Conservation (phyloP, 2,797 vertebrate species). For the Micrastur ruficollis region DNA sequence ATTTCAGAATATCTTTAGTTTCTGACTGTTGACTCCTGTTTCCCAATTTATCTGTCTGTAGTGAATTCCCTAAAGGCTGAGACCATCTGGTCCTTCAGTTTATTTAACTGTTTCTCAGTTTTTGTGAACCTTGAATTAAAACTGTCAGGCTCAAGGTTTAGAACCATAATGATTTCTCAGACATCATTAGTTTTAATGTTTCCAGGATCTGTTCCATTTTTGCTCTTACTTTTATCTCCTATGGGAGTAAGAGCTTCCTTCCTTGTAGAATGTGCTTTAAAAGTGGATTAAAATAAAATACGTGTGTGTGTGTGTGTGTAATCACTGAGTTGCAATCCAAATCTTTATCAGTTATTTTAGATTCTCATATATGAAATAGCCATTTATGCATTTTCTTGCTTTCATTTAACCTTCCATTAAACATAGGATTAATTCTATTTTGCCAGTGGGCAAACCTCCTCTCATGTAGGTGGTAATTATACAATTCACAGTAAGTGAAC, state of each 20-base stretch:
- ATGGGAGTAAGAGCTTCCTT: neutral
- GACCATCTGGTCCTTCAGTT: slow-evolving; percentile 61
- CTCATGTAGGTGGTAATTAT: neutral
- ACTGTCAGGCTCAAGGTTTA: slow-evolving; percentile 31
- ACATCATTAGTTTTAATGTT: slow-evolving; percentile 65
- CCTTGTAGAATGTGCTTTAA: slow-evolving; percentile 4
- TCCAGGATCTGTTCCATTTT: slow-evolving; percentile 49
- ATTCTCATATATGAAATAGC: neutral
- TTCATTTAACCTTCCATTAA: neutral
- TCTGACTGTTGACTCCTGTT: slow-evolving; percentile 38
- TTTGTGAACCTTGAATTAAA: slow-evolving; percentile 47
- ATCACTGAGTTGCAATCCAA: neutral
- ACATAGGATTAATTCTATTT: neutral
- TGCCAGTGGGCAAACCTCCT: neutral
- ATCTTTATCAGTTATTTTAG: neutral
- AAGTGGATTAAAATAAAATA: slow-evolving; percentile 11
- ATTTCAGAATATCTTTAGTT: slow-evolving; percentile 45
- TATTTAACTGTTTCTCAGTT: slow-evolving; percentile 58
- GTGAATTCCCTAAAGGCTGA: slow-evolving; percentile 46
- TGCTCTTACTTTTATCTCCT: slow-evolving; percentile 27
- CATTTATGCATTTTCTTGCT: neutral
- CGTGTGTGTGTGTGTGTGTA: no score
- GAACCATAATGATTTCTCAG: slow-evolving; percentile 49
- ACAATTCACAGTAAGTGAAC: neutral
- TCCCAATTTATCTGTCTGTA: slow-evolving; percentile 39